Percentiles rank a stretch among this genome's conserved stretches.
Conservation (phyloP, 1,140 invertebrate genomes). For the Tetranychus cinnabarinus region DNA sequence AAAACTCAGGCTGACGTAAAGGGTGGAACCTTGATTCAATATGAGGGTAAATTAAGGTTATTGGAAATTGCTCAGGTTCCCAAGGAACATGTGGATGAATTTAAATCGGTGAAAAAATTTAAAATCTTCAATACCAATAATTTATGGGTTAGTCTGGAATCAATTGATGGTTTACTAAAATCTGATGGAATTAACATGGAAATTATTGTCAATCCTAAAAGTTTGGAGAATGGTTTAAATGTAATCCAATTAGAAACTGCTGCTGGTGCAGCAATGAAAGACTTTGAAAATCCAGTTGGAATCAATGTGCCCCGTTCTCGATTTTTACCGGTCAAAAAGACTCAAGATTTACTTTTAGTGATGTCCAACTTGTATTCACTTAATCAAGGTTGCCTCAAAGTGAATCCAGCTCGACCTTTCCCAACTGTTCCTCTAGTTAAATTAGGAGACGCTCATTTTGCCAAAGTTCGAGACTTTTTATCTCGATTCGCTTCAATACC, state of each 20-base stretch:
- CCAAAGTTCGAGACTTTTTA: constrained; percentile 70
- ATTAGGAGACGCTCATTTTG: constrained; percentile 81
- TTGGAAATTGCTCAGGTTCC: constrained; percentile 99
- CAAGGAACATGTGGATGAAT: constrained; percentile 45
- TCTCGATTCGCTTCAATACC: constrained; percentile 82
- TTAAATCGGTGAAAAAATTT: constrained; percentile 14
- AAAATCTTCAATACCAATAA: constrained; percentile 98
- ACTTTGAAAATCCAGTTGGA: constrained; percentile 63
- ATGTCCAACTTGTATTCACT: constrained; percentile 94
- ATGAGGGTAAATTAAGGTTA: constrained; percentile 75
- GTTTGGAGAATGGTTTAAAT: constrained; percentile 59
- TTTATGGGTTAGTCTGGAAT: constrained; percentile 74
- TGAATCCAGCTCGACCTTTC: constrained; percentile 79
- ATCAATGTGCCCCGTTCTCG: constrained; percentile 87
- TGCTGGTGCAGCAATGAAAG: constrained; percentile 94
- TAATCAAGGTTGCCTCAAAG: constrained; percentile 63
- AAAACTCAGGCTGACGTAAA: constrained; percentile 98
- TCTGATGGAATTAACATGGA: constrained; percentile 72
- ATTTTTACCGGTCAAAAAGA: constrained; percentile 97
- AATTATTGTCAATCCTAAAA: constrained; percentile 87
- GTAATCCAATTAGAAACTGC: constrained; percentile 95
- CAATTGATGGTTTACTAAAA: constrained; percentile 60
- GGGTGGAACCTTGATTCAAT: constrained; percentile 92
- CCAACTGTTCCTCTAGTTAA: constrained; percentile 87
- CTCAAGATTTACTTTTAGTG: constrained; percentile 81